phyloP scores from a whole-genome alignment of 2,888 invertebrate species.

The Abrostola tripartita region DNA sequence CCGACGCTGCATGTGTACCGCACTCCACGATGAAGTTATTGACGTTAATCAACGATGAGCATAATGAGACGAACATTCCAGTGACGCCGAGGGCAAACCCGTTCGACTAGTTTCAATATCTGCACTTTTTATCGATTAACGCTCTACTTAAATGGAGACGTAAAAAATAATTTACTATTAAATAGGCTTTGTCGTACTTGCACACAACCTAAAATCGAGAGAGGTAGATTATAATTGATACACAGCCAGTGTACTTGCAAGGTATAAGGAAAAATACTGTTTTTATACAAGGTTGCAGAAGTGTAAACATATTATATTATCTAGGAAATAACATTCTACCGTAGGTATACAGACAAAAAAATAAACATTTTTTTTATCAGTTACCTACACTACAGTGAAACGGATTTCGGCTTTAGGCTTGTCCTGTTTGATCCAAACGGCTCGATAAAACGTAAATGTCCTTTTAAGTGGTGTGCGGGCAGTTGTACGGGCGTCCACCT shows the following conservation, averaged over 20 bases:
- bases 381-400: constrained; percentile 56
- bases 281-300: constrained; percentile 61
- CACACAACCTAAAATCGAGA: constrained; percentile 34
- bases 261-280: constrained; percentile 60
- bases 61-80: constrained; percentile 63
- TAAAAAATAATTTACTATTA: constrained; percentile 37
- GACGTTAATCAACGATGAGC: constrained; percentile 58
- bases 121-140: constrained; percentile 54
- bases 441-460: constrained; percentile 73
- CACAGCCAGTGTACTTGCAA: constrained; percentile 38
- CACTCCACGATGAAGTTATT: constrained; percentile 62
- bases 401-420: constrained; percentile 66
- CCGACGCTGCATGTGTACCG: constrained; percentile 53
- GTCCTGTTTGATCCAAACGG: constrained; percentile 67
- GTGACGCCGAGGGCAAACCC: constrained; percentile 41
- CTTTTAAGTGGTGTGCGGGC: constrained; percentile 72
- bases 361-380: constrained; percentile 51
- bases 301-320: constrained; percentile 60
- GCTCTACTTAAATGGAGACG: constrained; percentile 34
- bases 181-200: constrained; percentile 37
- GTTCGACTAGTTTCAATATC: constrained; percentile 57
- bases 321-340: constrained; percentile 64
- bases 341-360: constrained; percentile 38
- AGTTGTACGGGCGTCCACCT: constrained; percentile 80
- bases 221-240: constrained; percentile 45